Evolutionary conservation across 2,113 vertebrate genomes (phyloP), one percentile per base, ranked within the genome.

Genomic region (Carettochelys insculpta): DNA sequence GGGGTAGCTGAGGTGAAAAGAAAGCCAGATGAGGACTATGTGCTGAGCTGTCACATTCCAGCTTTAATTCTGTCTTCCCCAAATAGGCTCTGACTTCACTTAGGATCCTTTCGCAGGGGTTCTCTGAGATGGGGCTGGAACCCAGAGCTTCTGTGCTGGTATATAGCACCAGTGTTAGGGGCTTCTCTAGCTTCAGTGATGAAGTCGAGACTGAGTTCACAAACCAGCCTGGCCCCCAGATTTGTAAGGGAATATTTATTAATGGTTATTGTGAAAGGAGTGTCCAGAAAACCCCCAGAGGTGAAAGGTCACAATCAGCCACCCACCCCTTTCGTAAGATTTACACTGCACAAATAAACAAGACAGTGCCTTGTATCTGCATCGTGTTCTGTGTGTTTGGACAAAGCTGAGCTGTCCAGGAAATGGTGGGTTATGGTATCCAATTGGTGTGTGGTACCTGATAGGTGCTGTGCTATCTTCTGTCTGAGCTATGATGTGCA

Each of bases 321-420:
- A 65, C 94, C 94, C 82, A 85, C 90, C 27, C 92, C 92, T 93
- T 77, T 83, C 80, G 22, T 58, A n/a, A 77, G 94, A 90, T 90
- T 92, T 95, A 84, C 88, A 9, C 88, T 92, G 94, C 88, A 93
- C 95, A 97, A 96, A 94, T 90, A 92, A 90, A 92, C 94, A 94
- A 87, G 87, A 34, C 61, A 38, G 19, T 65, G 61, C 19, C 61
- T 31, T 19, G 34, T 38, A 38, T 19, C n/a, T 9, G 8, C 20
- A 34, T 4, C 8, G 4, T 47, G 25, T 20, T 58, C 65, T 5
- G 38, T 1, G 61, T n/a, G 52, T 6, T 53, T 90, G 85, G 80
- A 5, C 68, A 22, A 0, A 43, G 77, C 73, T 48, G 54, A 38
- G 20, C 65, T 41, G 38, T 41, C n/a, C n/a, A 73, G 41, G 22